Evolutionary conservation across 2,888 invertebrate genomes (phyloP), one percentile per base, ranked within the genome.

Genomic region (Hydropsyche betteni): DNA sequence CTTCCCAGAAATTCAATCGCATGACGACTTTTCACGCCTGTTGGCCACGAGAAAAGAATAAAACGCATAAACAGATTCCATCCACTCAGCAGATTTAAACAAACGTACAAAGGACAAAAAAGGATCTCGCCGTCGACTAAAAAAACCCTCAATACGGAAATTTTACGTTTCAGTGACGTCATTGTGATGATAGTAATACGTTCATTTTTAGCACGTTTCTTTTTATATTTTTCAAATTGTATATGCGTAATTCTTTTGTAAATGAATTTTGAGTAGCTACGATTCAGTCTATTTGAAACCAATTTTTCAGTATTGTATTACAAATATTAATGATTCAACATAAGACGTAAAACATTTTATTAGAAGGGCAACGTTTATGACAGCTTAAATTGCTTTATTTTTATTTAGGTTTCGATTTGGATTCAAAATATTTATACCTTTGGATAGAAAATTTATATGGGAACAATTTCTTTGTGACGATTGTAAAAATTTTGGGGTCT

Each of bases 1-100:
- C 74, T 76, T 76, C 74, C 74, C 73, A 74, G 64, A 76, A 76
- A 74, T 76, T 74, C 74, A 76, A 70, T 76, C 76, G 50, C 74
- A 74, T 76, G 36, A 76, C 64, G 76, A 69, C 69, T 58, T 74
- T 73, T 76, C 61, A 76, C 76, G 76, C 76, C 61, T 69, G 76
- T 76, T 76, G 74, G 74, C 61, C 74, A 61, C 70, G 50, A n/a
- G 52, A 24, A 76, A 74, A 74, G n/a, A 70, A 69, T 34, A 71
- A 69, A 64, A 61, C 76, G 64, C 52, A 69, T 69, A 76, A 76
- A 76, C 73, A 73, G 76, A 73, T 69, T 68, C 74, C 73, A 69
- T 53, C 52, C 69, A 44, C 58, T 76, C 76, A 44, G 73, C 69
- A 69, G 74, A 73, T 73, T 55, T 72, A 36, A 24, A 24, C 68